Percentiles rank a stretch among this genome's conserved stretches.
These are phyloP conservation scores for Loris lydekkerianus DNA, from an alignment of 2,797 vertebrate species.

Conservation along the genomic window DNA sequence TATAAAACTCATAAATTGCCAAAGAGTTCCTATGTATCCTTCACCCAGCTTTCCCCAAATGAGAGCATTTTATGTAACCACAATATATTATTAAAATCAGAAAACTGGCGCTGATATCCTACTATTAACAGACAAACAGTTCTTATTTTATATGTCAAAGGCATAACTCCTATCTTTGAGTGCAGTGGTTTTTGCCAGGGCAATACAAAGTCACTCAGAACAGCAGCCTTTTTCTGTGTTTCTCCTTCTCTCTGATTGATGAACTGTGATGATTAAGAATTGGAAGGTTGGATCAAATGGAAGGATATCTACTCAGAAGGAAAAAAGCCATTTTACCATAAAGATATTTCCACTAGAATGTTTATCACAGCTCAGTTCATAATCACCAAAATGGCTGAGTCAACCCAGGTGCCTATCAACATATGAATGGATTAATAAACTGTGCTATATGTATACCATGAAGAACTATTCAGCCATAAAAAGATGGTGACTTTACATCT, in stretches of 20 bases:
- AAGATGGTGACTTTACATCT: too few relatives aligned
- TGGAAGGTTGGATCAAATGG: neutral
- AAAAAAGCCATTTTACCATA: too few relatives aligned
- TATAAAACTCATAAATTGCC: constrained; percentile 14
- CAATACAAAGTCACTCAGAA: neutral
- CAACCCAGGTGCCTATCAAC: too few relatives aligned
- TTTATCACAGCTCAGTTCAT: too few relatives aligned
- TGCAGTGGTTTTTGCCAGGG: constrained; percentile 10
- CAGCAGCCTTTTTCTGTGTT: neutral
- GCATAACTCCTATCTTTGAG: neutral
- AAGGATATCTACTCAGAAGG: too few relatives aligned
- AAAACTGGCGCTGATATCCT: neutral
- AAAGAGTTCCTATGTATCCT: neutral
- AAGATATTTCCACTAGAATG: too few relatives aligned
- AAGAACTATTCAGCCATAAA: too few relatives aligned
- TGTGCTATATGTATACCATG: too few relatives aligned
- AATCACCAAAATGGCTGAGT: too few relatives aligned
- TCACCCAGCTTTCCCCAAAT: neutral
- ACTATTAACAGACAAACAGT: neutral
- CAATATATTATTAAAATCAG: constrained; percentile 39
- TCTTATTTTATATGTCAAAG: constrained; percentile 31
- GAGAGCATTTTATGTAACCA: constrained; percentile 30
- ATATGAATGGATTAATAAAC: too few relatives aligned
- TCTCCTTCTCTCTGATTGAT: constrained; percentile 35
- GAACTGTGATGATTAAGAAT: constrained; percentile 2